phyloP scores from a whole-genome alignment of 2,888 invertebrate genomes.

The Tridacna crocea region DNA sequence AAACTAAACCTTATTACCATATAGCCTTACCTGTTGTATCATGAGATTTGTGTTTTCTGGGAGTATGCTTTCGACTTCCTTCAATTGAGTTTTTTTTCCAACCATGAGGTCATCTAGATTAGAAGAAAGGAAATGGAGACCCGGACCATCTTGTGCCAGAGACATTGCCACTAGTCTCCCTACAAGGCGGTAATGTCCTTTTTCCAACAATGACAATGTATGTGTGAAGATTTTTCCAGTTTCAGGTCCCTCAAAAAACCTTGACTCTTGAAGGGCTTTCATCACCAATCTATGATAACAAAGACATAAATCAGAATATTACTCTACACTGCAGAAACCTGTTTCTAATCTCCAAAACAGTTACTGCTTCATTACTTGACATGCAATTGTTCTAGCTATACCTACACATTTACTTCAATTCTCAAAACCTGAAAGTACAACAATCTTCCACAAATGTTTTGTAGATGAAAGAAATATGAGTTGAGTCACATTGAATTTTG shows the following conservation, averaged over 20 bases:
- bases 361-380: not conserved
- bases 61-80: conserved; percentile 15
- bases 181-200: conserved; percentile 25
- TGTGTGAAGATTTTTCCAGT: conserved; percentile 34
- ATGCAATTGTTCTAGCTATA: not conserved
- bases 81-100: conserved; percentile 12
- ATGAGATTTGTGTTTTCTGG: conserved; percentile 13
- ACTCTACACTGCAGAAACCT: not conserved
- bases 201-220: conserved; percentile 22
- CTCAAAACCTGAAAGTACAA: no score
- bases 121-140: conserved; percentile 24
- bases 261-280: conserved; percentile 14
- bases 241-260: conserved; percentile 31
- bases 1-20: not conserved
- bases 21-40: conserved; percentile 30
- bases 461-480: no score
- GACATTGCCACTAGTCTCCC: conserved; percentile 27
- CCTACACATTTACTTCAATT: not conserved
- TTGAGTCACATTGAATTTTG: no score
- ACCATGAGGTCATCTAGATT: conserved; percentile 30
- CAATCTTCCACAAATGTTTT: no score
- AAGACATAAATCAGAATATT: not conserved
- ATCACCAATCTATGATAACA: conserved; percentile 9
- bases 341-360: not conserved
- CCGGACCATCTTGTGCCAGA: conserved; percentile 27